Base-by-base conservation (phyloP, 2,888 invertebrate species). In the Sylvicola cinctus region DNA sequence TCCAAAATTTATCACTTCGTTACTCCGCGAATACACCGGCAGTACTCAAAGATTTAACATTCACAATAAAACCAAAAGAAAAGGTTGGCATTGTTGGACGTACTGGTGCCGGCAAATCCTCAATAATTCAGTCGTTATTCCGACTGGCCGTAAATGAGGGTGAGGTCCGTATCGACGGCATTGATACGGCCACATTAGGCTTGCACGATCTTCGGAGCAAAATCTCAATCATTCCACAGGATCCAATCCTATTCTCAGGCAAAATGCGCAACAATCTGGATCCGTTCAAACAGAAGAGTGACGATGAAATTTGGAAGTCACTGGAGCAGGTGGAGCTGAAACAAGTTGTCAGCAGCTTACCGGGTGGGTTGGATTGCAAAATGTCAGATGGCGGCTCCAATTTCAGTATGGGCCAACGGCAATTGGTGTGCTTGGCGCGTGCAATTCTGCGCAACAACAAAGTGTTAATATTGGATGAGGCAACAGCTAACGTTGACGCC, bases 401-500 rank as follows among this genome's bases (percentile, higher is more conserved):
- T 76, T 83, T 85, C 53, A 88, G 87, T 37, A 76, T 88, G 5
- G 91, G 91, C 0, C 90, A 91, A 52, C 63, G 87, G 8, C 91
- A 91, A 52, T 60, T 91, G 33, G 74, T 91, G 31, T 91, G 90
- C 51, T 62, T 91, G 39, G 90, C 88, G 1, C 66, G 91, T 35
- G 90, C 90, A 25, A 78, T 91, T 45, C 60, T 91, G 13, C 66
- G 80, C 16, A 76, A 77, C 41, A 87, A 85, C 54, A 73, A 70
- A 42, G 76, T 91, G 42, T 63, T 91, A 1, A 76, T 90, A 42
- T 63, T 91, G 43, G 90, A 91, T 50, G 91, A 91, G 56, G 90
- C 90, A n/a, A 90, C 90, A 0, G 88, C 90, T 2, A 90, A 88
- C 51, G 85, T 90, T 7, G 88, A 91, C 58, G 81, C 81, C 8